Conservation (phyloP, 2,888 invertebrate genomes). For the Eutolmus rufibarbis region DNA sequence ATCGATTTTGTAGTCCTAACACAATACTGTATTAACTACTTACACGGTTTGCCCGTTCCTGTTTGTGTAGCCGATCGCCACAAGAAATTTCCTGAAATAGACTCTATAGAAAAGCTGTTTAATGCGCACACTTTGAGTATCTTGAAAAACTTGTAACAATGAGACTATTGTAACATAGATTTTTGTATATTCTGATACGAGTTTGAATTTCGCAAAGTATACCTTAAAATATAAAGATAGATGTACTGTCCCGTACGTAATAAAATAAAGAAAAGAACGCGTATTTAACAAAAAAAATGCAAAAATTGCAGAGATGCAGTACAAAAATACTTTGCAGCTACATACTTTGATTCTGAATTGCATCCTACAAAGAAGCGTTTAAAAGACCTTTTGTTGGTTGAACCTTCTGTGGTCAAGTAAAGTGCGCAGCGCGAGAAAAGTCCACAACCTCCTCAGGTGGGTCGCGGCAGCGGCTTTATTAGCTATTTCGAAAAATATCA, state of each 20-base stretch:
- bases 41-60: no score
- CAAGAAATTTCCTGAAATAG: no score
- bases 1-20: no score
- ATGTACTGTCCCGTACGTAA: background rate
- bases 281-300: background rate
- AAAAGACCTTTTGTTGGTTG: background rate
- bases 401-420: background rate
- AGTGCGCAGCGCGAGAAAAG: background rate
- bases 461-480: background rate
- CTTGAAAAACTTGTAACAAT: no score
- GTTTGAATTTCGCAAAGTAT: background rate
- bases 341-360: background rate
- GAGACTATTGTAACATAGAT: no score
- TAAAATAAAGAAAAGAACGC: background rate
- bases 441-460: background rate
- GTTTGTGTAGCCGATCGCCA: no score
- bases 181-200: no score
- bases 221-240: no score
- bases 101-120: no score
- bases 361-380: background rate
- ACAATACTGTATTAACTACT: no score
- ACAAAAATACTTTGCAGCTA: background rate
- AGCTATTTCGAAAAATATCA: conserved; percentile 15
- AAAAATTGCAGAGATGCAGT: background rate
- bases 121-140: no score